Percentiles rank a stretch among this genome's conserved stretches.
phyloP scores from a whole-genome alignment of 2,888 invertebrate genomes.

The Aricia artaxerxes region DNA sequence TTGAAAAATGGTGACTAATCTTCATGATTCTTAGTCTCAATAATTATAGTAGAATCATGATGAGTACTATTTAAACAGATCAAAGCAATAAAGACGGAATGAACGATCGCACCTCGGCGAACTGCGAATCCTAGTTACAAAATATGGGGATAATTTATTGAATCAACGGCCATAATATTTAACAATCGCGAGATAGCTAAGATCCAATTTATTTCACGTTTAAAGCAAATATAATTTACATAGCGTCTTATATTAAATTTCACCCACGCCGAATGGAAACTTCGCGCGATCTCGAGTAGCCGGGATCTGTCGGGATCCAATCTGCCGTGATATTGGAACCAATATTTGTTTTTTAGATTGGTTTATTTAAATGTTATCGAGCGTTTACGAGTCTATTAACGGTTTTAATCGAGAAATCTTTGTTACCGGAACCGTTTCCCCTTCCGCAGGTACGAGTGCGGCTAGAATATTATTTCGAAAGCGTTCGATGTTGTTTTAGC shows the following conservation, averaged over 20 bases:
- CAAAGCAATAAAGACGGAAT: neutral
- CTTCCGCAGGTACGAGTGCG: neutral
- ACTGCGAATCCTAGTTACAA: neutral
- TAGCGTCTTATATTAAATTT: constrained; percentile 33
- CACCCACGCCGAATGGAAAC: constrained; percentile 31
- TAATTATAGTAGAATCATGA: too few relatives aligned
- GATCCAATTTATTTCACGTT: constrained; percentile 32
- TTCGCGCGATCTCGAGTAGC: constrained; percentile 31
- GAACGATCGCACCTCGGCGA: neutral
- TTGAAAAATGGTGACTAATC: too few relatives aligned
- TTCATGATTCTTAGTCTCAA: too few relatives aligned
- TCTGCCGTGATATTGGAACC: constrained; percentile 34
- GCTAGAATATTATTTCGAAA: constrained; percentile 19
- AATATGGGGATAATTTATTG: constrained; percentile 19
- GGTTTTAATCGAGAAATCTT: constrained; percentile 29
- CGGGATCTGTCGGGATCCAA: constrained; percentile 34
- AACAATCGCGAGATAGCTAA: constrained; percentile 27
- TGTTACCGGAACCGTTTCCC: constrained; percentile 17
- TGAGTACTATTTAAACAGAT: neutral
- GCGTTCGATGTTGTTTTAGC: constrained; percentile 13
- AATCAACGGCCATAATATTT: constrained; percentile 31
- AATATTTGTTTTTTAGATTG: constrained; percentile 33
- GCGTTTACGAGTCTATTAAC: constrained; percentile 31
- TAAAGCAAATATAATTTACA: constrained; percentile 33
- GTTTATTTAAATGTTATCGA: constrained; percentile 33